Conservation (phyloP, 2,113 vertebrate species). For the Eublepharis macularius region DNA sequence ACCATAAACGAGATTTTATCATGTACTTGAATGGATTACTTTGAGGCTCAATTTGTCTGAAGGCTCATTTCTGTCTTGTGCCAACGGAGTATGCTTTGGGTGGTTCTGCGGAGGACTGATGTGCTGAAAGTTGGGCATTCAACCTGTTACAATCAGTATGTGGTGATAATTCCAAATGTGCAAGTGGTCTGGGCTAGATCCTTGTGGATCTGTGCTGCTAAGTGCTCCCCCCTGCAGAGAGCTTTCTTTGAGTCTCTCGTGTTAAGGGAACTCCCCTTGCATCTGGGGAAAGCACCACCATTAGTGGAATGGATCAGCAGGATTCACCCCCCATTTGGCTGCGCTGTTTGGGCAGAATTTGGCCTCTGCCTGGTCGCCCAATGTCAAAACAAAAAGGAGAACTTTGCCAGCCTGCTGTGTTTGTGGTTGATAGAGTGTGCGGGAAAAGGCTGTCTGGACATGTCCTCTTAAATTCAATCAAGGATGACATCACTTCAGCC, state of each 20-base stretch:
- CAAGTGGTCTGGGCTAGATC: no score
- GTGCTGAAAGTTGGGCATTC: neutral
- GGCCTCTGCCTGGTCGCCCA: neutral
- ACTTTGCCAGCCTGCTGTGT: neutral
- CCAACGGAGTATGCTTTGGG: conserved; percentile 8
- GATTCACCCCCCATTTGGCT: neutral
- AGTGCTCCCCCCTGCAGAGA: no score
- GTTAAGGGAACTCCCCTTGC: no score
- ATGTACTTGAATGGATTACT: conserved; percentile 35
- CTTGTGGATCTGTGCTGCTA: no score
- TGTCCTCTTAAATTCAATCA: no score
- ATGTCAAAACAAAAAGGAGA: no score
- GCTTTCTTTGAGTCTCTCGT: no score
- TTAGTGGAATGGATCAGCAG: no score
- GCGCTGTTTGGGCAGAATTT: neutral
- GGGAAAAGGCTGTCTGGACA: neutral
- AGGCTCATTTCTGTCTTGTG: conserved; percentile 33
- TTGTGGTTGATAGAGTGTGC: no score
- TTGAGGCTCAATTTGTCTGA: conserved; percentile 28
- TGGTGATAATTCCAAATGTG: neutral
- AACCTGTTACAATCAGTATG: neutral
- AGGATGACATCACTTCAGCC: conserved; percentile 11
- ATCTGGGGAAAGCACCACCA: no score
- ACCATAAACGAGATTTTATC: conserved; percentile 46
- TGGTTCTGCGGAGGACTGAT: neutral